phyloP scores from a whole-genome alignment of 37 sponge, comb jelly and placozoan species.

The Trichoplax adhaerens region DNA sequence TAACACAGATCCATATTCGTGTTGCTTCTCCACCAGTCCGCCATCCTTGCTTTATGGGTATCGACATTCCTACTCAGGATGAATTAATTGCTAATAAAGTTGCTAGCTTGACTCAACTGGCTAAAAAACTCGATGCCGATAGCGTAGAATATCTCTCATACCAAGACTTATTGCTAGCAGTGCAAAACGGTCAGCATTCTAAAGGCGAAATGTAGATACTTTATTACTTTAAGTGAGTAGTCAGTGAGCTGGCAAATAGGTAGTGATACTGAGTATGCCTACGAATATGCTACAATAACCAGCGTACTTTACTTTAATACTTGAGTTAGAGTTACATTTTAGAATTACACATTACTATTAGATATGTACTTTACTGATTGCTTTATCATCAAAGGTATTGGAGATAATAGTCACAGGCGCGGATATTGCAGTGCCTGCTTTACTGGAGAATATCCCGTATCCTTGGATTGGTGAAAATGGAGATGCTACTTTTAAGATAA shows the following conservation, averaged over 20 bases:
- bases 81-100: slow-evolving; percentile 7
- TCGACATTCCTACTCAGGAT: slow-evolving; percentile 11
- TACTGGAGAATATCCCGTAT: slow-evolving; percentile 13
- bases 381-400: background rate
- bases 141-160: slow-evolving; percentile 8
- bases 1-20: slow-evolving; percentile 7
- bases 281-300: no score
- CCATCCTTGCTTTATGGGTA: slow-evolving; percentile 14
- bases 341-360: no score
- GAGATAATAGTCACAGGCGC: background rate
- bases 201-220: background rate
- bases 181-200: background rate
- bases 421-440: slow-evolving; percentile 5
- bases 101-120: background rate
- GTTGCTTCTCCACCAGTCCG: slow-evolving; percentile 12
- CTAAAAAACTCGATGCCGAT: slow-evolving; percentile 4
- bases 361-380: no score
- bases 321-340: no score
- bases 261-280: no score
- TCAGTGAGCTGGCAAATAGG: no score
- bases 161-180: background rate
- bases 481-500: no score
- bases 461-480: background rate
- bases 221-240: no score
- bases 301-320: no score